Evolutionary conservation across 2,797 vertebrate genomes (phyloP).

Genomic region (Oreochromis grahami): DNA sequence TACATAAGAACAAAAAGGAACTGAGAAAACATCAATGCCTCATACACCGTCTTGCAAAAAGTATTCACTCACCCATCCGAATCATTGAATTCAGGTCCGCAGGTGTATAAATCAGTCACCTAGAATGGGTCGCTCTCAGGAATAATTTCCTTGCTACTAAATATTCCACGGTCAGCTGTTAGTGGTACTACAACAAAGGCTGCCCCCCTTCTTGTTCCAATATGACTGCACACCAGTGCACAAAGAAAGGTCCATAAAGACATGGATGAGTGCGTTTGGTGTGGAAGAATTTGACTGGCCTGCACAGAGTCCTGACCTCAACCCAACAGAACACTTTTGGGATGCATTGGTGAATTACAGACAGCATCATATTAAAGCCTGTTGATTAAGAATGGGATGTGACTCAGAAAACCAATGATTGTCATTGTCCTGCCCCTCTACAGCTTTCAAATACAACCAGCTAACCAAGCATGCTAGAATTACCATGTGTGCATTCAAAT

Average conservation of each 20-base stretch:
- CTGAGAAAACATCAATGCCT: neutral
- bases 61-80: neutral
- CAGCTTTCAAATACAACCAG: no score
- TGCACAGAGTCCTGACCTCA: neutral
- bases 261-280: no score
- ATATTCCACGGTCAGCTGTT: neutral
- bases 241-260: no score
- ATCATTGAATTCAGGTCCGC: neutral
- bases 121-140: neutral
- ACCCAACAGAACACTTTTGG: neutral
- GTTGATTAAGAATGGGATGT: neutral
- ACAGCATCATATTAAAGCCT: neutral
- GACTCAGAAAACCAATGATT: neutral
- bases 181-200: neutral
- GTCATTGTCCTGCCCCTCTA: neutral
- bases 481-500: neutral
- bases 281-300: no score
- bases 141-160: neutral
- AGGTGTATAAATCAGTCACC: neutral
- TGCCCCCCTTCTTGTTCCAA: neutral
- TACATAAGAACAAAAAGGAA: neutral
- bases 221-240: no score
- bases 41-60: neutral
- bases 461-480: neutral
- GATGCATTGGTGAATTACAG: neutral